Conservation (phyloP, 1,140 invertebrate species). For the Nomia melanderi region DNA sequence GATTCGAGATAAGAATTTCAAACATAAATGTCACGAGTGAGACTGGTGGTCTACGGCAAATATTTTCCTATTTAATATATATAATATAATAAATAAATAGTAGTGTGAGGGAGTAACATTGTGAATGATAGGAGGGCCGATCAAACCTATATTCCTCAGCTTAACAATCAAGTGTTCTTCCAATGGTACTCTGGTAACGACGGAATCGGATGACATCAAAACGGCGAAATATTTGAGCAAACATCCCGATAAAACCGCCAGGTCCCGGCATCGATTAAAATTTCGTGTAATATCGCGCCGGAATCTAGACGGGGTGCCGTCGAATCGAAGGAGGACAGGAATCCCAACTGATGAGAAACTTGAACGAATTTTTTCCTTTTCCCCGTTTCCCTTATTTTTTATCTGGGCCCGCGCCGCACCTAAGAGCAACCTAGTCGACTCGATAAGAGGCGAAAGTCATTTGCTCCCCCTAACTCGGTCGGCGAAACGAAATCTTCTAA, state of each 20-base stretch:
- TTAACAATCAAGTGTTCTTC: no score
- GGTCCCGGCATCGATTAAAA: neutral
- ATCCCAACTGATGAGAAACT: constrained; percentile 22
- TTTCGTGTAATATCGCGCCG: neutral
- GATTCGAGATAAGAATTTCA: no score
- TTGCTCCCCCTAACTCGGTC: constrained; percentile 25
- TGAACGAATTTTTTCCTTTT: constrained; percentile 31
- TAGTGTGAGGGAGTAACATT: no score
- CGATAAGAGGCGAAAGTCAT: constrained; percentile 35
- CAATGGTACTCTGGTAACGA: no score
- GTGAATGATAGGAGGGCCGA: no score
- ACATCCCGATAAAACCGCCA: neutral
- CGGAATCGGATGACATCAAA: neutral
- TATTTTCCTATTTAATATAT: no score
- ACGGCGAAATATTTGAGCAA: constrained; percentile 2
- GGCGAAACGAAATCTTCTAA: constrained; percentile 52
- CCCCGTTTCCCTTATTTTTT: no score
- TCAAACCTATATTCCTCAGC: no score
- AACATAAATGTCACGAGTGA: no score
- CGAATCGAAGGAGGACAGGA: neutral
- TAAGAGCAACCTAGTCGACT: constrained; percentile 15
- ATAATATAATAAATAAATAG: no score
- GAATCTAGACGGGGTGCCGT: neutral
- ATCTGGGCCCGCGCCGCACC: constrained; percentile 5
- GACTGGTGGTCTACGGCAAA: no score